A percentile compares a stretch with the other conserved stretches of the same genome.
These are phyloP conservation scores for Zoanthus gigantus DNA, from an alignment of 92 coral and sea anemone genomes.

Conservation along the genomic window DNA sequence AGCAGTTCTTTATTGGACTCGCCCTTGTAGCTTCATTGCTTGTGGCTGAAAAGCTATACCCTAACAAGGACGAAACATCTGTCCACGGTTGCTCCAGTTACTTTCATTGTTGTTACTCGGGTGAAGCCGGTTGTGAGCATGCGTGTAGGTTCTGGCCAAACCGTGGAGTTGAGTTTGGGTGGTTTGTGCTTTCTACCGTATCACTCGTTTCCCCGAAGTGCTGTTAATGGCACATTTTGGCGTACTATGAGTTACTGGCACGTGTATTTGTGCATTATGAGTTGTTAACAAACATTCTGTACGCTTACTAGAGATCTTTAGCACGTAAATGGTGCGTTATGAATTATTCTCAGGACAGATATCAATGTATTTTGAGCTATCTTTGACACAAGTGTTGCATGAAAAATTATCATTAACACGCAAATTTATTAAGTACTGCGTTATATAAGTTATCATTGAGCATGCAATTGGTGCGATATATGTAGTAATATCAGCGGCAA, in stretches of 20 bases:
- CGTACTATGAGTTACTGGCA: not conserved
- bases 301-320: not conserved
- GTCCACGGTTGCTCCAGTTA: too few relatives aligned
- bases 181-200: too few relatives aligned
- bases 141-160: too few relatives aligned
- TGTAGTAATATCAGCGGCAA: constrained; percentile 12
- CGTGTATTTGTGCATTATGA: constrained; percentile 10
- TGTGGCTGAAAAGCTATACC: too few relatives aligned
- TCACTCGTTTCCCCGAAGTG: not conserved
- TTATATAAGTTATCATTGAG: constrained; percentile 1
- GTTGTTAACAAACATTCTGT: not conserved
- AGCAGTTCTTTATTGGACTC: too few relatives aligned
- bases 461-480: constrained; percentile 34
- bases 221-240: not conserved
- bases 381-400: constrained; percentile 10
- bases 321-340: constrained; percentile 20
- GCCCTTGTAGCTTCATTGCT: too few relatives aligned
- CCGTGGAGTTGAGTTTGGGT: too few relatives aligned
- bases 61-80: too few relatives aligned
- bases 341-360: constrained; percentile 1
- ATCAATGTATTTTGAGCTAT: constrained; percentile 11
- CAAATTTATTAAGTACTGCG: constrained; percentile 10
- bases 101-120: too few relatives aligned
- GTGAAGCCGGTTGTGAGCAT: too few relatives aligned
- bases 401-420: constrained; percentile 13